A percentile compares a stretch with the other conserved stretches of the same genome.
These are phyloP conservation scores for Aramus guarauna DNA, from an alignment of 2,113 vertebrate genomes.

Conservation along the genomic window DNA sequence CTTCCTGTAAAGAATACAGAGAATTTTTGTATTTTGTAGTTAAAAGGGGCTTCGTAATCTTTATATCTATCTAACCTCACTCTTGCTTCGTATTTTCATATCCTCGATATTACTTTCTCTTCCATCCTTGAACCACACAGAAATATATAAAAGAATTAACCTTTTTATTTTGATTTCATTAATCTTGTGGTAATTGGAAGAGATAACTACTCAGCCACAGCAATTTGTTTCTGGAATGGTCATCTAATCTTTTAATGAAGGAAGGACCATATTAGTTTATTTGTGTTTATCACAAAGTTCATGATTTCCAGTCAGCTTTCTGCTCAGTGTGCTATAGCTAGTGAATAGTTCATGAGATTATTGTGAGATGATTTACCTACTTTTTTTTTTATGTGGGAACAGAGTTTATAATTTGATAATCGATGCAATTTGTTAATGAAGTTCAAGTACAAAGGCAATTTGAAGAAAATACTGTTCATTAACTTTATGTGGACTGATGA, in stretches of 20 bases:
- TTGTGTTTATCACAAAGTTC: not conserved
- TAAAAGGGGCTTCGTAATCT: not conserved
- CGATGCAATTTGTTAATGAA: not conserved
- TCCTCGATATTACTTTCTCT: not conserved
- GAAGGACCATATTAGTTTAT: not conserved
- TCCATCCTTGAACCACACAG: not conserved
- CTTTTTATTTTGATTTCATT: not conserved
- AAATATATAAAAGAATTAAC: not conserved
- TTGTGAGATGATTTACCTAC: not conserved
- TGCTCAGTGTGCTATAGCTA: not conserved
- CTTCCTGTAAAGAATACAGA: not conserved
- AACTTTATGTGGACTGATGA: not conserved
- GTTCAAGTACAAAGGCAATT: not conserved
- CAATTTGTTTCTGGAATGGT: not conserved
- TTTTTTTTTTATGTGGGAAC: not conserved
- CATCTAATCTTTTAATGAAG: not conserved
- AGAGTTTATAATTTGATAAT: not conserved
- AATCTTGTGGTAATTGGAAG: not conserved
- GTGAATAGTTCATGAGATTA: not conserved
- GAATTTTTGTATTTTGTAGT: not conserved
- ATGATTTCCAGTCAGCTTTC: not conserved
- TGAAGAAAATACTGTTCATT: not conserved
- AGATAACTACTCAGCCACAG: not conserved
- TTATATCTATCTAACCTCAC: not conserved
- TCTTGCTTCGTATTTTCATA: not conserved